Base-by-base conservation (phyloP, 2,888 invertebrate genomes). In the Zygogramma bicolorata region DNA sequence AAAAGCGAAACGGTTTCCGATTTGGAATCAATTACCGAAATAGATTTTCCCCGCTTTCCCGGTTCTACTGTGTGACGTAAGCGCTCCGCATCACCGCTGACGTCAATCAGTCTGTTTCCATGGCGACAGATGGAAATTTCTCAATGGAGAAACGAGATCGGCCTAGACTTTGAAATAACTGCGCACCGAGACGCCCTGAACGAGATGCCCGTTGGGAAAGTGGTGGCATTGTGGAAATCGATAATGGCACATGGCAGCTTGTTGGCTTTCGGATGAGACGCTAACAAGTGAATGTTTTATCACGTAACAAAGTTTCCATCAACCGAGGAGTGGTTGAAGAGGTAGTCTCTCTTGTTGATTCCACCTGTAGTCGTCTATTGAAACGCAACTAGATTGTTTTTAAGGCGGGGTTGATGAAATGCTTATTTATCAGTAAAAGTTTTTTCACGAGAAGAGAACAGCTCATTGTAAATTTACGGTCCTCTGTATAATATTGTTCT, bases 151-250 rank as follows among this genome's bases (percentile, higher is more conserved):
- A 7, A 15, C 25, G n/a, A 25, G 58, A 60, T 18, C 22, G 60
- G 34, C 60, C 60, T 60, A 60, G 60, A 60, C 60, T 60, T 60
- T 60, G 60, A 60, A 34, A 60, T 60, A n/a, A 34, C 34, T 38
- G 38, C 34, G 34, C 60, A 34, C n/a, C 31, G 60, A 4, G 20
- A n/a, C 22, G 25, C 3, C 53, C 18, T 10, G 46, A 46, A 46
- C 46, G 53, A 53, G 25, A 53, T 53, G n/a, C 53, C 27, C 53
- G 53, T 25, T 27, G 53, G 60, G 60, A 60, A 38, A 60, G 60
- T 34, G 38, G 59, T 31, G 31, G 15, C 59, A 27, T 7, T 27
- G 13, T 27, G 53, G 27, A 53, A 53, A 53, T 53, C 53, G n/a
- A 53, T 53, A 53, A 53, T 10, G n/a, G 7, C 60, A 38, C 38